Evolutionary conservation across 2,888 invertebrate species (phyloP), one percentile per base, ranked within the genome.

Genomic region (Drosophila ustulata): DNA sequence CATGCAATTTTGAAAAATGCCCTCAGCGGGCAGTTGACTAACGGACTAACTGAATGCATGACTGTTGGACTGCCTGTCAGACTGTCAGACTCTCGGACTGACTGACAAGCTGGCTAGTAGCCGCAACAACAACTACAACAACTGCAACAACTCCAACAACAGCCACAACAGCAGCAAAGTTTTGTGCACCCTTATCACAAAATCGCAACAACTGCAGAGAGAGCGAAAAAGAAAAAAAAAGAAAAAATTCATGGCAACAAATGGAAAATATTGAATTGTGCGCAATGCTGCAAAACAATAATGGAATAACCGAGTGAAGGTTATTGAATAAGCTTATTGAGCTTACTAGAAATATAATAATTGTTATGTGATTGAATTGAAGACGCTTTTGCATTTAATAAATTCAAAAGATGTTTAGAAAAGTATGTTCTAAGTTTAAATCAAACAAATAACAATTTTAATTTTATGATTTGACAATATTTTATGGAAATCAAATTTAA

Each of bases 1-100:
- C 89, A 89, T 89, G 88, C 89, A 81, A 88, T 67, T 80, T 80
- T 67, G 50, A 45, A 80, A 80, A 80, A 65, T 78, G 88, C 85
- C 85, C 88, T 66, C 78, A 64, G 58, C 64, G 76, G 61, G 45
- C 64, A 66, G 74, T 66, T 68, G 62, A 67, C 63, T 69, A 63
- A 71, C 64, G 68, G 71, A 63, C 62, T 71, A 75, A 70, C 45
- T 79, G 82, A 53, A 64, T 34, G 34, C 34, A 4, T 57, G 46
- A 43, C 26, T 52, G 52, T n/a, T 65, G 46, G 73, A 45, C 32
- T 51, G 43, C 3, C 32, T 34, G 34, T 25, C 37, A 34, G 50
- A 46, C 49, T 50, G 57, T 49, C 65, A 49, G 55, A 13, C 32
- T 34, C 49, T 50, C 65, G 45, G 55, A 13, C 57, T 65, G 80